A percentile compares a stretch with the other conserved stretches of the same genome.
These are phyloP conservation scores for Torymus auratus DNA, from an alignment of 2,888 invertebrate genomes.

Conservation along the genomic window DNA sequence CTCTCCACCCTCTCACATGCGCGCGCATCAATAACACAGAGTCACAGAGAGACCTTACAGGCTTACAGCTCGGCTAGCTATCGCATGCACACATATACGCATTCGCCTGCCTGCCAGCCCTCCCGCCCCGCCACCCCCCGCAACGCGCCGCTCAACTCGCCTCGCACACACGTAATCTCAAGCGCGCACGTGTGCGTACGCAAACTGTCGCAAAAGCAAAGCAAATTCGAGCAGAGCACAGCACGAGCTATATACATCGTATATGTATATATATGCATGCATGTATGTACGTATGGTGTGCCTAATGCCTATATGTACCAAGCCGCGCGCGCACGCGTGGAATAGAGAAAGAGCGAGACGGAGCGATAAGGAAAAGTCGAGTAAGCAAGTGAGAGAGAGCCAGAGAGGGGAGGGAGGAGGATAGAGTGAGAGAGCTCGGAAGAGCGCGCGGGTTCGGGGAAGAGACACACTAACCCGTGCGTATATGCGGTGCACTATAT, in stretches of 20 bases:
- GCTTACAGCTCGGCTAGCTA: too few relatives aligned
- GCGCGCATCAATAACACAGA: constrained; percentile 65
- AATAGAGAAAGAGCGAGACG: constrained; percentile 9
- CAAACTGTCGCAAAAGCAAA: too few relatives aligned
- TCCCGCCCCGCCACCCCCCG: background rate
- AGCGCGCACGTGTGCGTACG: constrained; percentile 42
- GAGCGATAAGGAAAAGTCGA: constrained; percentile 4
- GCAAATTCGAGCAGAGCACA: background rate
- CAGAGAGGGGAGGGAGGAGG: too few relatives aligned
- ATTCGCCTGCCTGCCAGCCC: background rate
- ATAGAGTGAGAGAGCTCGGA: too few relatives aligned
- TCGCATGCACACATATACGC: background rate
- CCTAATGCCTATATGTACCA: background rate
- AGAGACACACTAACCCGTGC: constrained; percentile 33
- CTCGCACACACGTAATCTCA: constrained; percentile 14
- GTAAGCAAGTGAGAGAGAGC: too few relatives aligned
- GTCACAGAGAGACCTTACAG: too few relatives aligned
- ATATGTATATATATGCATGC: too few relatives aligned
- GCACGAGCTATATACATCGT: background rate
- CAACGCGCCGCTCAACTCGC: background rate
- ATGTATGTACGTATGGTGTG: too few relatives aligned
- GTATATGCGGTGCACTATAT: background rate
- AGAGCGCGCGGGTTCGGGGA: too few relatives aligned
- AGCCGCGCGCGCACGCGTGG: background rate
- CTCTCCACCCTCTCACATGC: constrained; percentile 46